Evolutionary conservation across 1,140 invertebrate species (phyloP), one percentile per base, ranked within the genome.

Genomic region (Zaprionus ornatus): DNA sequence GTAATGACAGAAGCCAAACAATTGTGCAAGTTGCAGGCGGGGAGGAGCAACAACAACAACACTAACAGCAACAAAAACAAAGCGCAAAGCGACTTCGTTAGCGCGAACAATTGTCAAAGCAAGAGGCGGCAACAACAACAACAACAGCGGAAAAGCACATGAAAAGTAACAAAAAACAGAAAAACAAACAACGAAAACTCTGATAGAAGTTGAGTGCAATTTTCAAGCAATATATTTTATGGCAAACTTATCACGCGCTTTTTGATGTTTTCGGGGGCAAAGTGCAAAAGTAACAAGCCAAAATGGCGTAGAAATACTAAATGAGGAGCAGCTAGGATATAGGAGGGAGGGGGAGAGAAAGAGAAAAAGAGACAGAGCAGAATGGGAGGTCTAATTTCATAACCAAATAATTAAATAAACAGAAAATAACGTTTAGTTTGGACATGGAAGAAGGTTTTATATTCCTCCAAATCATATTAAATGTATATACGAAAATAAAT

Each of bases 1-100:
- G 84, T 87, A 88, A 87, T 87, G 84, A 88, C 84, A 84, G 84
- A 87, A 87, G 84, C 84, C 80, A 88, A 87, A 87, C 84, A 87
- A 87, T 87, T 87, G 84, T 84, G 40, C 88, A 87, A 87, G 77
- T 87, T 87, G 84, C 69, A 88, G 23, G 62, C 23, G n/a, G 55
- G 60, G 19, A 81, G 27, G 40, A 9, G 42, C 25, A 57, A 66
- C 45, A 76, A 60, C 42, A 70, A 57, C 60, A 67, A 25, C 35
- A 21, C n/a, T n/a, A 40, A 23, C 10, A 52, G 62, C 17, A 62
- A 60, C n/a, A 40, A 25, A 32, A 66, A 67, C 23, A 72, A 65
- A 71, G 84, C 17, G 80, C 77, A 85, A 84, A 85, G 74, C 59
- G 82, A 69, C 62, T 80, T 84, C 82, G 82, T 69, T 79, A 79